Conservation (phyloP, 2,113 vertebrate genomes). For the Pipa parva region DNA sequence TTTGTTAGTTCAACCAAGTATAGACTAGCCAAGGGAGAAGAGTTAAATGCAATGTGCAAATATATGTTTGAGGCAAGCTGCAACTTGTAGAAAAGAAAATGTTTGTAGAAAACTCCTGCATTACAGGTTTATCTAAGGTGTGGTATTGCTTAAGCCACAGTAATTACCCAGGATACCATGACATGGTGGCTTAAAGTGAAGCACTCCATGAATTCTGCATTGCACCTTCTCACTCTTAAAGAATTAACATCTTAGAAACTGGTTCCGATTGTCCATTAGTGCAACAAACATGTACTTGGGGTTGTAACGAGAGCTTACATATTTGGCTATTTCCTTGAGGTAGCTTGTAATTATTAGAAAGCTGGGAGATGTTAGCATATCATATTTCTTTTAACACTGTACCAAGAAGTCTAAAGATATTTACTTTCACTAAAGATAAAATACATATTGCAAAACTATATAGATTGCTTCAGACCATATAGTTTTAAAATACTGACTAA, state of each 20-base stretch:
- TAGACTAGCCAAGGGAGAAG: slow-evolving; percentile 66
- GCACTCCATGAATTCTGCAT: slow-evolving; percentile 49
- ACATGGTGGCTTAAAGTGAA: slow-evolving; percentile 62
- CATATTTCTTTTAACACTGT: too few relatives aligned
- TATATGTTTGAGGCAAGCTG: slow-evolving; percentile 75
- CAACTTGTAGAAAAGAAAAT: slow-evolving; percentile 81
- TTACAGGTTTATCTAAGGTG: slow-evolving; percentile 96
- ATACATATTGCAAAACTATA: too few relatives aligned
- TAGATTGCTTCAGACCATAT: too few relatives aligned
- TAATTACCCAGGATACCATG: slow-evolving; percentile 78
- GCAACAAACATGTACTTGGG: too few relatives aligned
- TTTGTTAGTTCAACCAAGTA: slow-evolving; percentile 67
- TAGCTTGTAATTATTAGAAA: too few relatives aligned
- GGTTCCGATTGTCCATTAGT: too few relatives aligned
- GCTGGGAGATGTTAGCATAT: too few relatives aligned
- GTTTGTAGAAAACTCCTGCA: slow-evolving; percentile 84
- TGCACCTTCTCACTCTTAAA: slow-evolving; percentile 24
- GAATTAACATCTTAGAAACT: slow-evolving; percentile 47
- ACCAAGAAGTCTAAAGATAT: too few relatives aligned
- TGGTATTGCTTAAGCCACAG: slow-evolving; percentile 82
- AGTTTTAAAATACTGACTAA: too few relatives aligned
- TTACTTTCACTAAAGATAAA: too few relatives aligned
- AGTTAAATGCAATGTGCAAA: slow-evolving; percentile 64
- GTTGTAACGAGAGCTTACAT: too few relatives aligned
- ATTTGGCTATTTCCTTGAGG: too few relatives aligned